phyloP scores from a whole-genome alignment of 1,140 invertebrate species.

The Brachionus koreanus region DNA sequence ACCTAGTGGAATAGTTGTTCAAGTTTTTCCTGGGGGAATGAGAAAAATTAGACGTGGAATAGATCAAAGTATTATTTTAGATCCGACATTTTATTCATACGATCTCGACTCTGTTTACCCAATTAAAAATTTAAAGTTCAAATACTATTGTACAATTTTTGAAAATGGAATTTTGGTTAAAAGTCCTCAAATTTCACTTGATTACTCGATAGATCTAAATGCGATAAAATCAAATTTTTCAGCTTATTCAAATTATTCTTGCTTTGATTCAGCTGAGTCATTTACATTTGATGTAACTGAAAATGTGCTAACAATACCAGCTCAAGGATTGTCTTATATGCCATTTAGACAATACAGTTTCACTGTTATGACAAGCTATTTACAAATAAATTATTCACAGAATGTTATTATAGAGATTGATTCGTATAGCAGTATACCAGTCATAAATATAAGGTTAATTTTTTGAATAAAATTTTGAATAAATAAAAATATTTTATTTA shows the following conservation, averaged over 20 bases:
- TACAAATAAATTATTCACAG: neutral
- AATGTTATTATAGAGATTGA: neutral
- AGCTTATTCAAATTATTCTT: neutral
- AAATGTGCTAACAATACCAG: neutral
- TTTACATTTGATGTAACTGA: neutral
- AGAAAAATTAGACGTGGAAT: slow-evolving; percentile 20
- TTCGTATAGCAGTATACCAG: neutral
- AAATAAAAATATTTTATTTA: neutral
- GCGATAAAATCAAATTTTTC: neutral
- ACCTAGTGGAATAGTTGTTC: neutral
- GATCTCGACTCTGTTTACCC: neutral
- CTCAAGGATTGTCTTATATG: neutral
- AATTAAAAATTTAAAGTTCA: slow-evolving; percentile 24
- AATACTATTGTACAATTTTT: slow-evolving; percentile 9
- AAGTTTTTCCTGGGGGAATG: slow-evolving; percentile 16
- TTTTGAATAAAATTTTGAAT: neutral
- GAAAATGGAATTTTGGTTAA: slow-evolving; percentile 12
- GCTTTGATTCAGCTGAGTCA: slow-evolving; percentile 8
- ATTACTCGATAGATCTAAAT: neutral
- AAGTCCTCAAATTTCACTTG: neutral
- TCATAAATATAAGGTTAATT: neutral
- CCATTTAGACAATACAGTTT: neutral
- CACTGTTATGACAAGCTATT: neutral
- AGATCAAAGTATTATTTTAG: slow-evolving; percentile 33
- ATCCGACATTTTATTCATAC: slow-evolving; percentile 22